Base-by-base conservation (phyloP, 1,140 invertebrate genomes). In the Atopsyche davidsoni region DNA sequence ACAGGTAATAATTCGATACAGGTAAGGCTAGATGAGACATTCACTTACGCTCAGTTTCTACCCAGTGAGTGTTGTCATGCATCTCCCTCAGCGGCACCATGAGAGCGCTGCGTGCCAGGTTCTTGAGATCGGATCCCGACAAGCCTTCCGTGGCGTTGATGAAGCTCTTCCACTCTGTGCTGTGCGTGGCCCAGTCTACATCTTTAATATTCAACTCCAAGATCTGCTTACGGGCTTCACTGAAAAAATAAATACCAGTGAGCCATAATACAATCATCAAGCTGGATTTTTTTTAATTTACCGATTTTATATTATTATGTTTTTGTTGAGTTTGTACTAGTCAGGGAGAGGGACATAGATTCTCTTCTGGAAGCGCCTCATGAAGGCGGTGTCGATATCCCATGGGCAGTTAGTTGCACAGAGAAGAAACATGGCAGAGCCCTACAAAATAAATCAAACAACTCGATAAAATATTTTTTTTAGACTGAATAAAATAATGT, bases 331-430 rank as follows among this genome's bases (percentile, higher is more conserved):
- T n/a, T 28, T 28, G 24, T 46, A 59, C 66, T 48, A 65, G 55
- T 79, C 69, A 13, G 80, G 80, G 14, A 82, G 60, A 3, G 77
- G 71, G 35, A 81, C 69, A 57, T 76, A 79, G 21, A 82, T 72
- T 23, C 73, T 65, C 56, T 75, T 75, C 57, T 81, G 76, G 59
- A 81, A 82, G 22, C 80, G 61, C 52, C 80, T 60, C 18, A 80
- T 55, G 55, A 82, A 79, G 7, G 80, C 80, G 2, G 71, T 59
- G 60, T 83, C 80, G 18, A 83, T 62, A 46, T 81, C 78, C 80
- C 80, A 82, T 3, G 80, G 80, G 63, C 79, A 79, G 63, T 82
- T 82, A 11, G 80, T 82, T 4, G 79, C 79, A 60, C 75, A 76
- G 19, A 81, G 59, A 3, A 81, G 52, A 49, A 80, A 72, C 28